These are phyloP conservation scores for Gracilinanus agilis DNA, from an alignment of 2,113 vertebrate genomes.

Conservation along the genomic window DNA sequence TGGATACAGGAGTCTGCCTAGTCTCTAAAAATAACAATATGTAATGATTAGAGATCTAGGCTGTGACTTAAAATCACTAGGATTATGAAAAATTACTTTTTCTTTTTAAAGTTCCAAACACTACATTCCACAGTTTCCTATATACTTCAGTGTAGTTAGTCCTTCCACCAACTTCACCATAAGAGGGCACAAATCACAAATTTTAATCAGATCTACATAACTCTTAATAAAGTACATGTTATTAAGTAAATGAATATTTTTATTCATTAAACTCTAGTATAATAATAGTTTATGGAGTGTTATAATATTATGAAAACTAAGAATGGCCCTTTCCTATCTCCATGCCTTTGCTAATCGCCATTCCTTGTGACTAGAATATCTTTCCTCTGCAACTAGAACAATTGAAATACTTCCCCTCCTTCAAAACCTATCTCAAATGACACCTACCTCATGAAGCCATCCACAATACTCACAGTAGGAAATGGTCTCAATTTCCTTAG, in stretches of 20 bases:
- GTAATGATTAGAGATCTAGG: neutral
- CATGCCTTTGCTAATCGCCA: neutral
- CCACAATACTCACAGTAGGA: neutral
- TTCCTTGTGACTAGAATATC: neutral
- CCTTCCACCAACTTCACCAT: neutral
- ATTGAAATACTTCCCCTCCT: neutral
- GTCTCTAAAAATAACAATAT: neutral
- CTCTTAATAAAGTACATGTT: neutral
- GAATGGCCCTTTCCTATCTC: neutral
- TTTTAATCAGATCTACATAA: neutral
- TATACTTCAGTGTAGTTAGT: neutral
- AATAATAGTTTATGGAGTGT: neutral
- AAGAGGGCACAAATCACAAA: neutral
- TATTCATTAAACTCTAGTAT: neutral
- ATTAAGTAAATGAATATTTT: neutral
- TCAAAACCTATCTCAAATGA: neutral
- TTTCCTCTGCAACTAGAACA: neutral
- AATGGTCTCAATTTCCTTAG: neutral
- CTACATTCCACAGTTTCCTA: neutral
- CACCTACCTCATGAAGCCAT: neutral
- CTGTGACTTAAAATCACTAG: neutral
- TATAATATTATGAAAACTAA: neutral
- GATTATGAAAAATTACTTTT: rapidly evolving
- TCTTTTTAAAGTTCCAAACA: neutral
- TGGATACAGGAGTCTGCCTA: neutral